Evolutionary conservation across 2,797 vertebrate genomes (phyloP).

Genomic region (Tachyglossus aculeatus): DNA sequence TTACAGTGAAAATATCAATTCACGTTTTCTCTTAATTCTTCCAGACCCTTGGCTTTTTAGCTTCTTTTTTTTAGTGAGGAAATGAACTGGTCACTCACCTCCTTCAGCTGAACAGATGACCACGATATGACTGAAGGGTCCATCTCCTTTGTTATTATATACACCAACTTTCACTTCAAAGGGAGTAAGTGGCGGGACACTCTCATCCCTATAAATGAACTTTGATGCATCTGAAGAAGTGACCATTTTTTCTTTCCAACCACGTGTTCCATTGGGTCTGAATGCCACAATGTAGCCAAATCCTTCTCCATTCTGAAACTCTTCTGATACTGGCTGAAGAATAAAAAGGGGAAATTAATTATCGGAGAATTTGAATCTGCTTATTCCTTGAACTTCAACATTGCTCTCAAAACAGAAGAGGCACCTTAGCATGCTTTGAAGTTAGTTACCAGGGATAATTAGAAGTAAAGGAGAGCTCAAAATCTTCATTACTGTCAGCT

Average conservation of each 20-base stretch:
- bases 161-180: constrained; percentile 97
- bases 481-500: too few species aligned
- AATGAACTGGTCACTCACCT: constrained; percentile 86
- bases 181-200: constrained; percentile 93
- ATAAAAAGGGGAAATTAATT: constrained; percentile 3
- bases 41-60: too few species aligned
- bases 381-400: not conserved
- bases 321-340: constrained; percentile 92
- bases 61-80: too few species aligned
- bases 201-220: constrained; percentile 96
- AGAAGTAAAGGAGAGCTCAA: too few species aligned
- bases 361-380: not conserved
- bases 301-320: constrained; percentile 96
- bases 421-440: too few species aligned
- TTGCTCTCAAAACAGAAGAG: too few species aligned
- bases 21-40: too few species aligned
- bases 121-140: constrained; percentile 92
- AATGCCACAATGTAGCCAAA: constrained; percentile 98
- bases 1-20: too few species aligned
- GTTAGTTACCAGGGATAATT: too few species aligned
- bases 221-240: constrained; percentile 93
- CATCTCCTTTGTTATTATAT: constrained; percentile 97
- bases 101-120: constrained; percentile 94
- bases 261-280: constrained; percentile 91
- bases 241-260: constrained; percentile 98